A percentile compares a stretch with the other conserved stretches of the same genome.
phyloP scores from a whole-genome alignment of 2,797 vertebrate species.

The Characodon lateralis region DNA sequence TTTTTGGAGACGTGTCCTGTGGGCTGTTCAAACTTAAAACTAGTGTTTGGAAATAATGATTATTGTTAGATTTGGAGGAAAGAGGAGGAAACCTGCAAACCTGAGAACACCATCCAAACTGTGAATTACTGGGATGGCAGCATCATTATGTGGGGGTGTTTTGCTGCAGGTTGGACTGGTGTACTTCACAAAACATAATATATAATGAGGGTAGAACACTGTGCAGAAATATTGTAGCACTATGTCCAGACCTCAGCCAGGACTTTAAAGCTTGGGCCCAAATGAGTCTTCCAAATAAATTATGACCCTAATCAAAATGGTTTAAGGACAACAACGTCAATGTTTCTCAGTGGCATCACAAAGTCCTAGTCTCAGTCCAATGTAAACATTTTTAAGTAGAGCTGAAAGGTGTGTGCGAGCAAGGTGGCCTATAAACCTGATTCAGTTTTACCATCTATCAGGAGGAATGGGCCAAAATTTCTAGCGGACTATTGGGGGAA shows the following conservation, averaged over 20 bases:
- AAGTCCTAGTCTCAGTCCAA: background rate
- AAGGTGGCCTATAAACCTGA: background rate
- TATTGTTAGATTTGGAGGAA: background rate
- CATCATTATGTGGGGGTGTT: background rate
- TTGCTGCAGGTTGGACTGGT: background rate
- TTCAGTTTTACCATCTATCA: background rate
- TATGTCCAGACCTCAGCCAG: background rate
- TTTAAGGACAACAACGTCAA: background rate
- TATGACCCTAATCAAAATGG: background rate
- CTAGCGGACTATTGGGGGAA: background rate
- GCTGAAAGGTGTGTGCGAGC: background rate
- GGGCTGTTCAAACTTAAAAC: background rate
- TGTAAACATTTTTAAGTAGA: background rate
- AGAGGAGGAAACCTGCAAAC: background rate
- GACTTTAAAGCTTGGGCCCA: background rate
- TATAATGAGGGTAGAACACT: background rate
- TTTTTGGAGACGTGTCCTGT: background rate
- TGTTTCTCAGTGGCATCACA: background rate
- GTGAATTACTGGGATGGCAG: background rate
- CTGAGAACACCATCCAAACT: background rate
- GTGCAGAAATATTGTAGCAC: background rate
- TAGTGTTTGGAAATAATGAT: background rate
- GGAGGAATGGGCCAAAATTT: background rate
- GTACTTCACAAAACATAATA: background rate
- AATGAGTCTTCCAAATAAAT: background rate